Conservation (phyloP, 2,797 vertebrate genomes). For the Anguilla obscura region DNA sequence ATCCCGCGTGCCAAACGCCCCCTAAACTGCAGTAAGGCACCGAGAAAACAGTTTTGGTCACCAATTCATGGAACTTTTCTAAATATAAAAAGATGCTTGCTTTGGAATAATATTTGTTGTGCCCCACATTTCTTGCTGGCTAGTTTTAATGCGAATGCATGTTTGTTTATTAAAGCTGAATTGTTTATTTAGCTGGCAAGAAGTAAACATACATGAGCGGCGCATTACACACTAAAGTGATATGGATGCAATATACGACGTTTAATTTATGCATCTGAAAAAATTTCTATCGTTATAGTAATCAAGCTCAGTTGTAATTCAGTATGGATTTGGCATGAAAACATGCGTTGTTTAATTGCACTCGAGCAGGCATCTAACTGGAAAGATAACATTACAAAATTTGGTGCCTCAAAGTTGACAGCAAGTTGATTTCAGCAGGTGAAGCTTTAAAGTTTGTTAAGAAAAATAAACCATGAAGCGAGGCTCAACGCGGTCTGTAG, state of each 20-base stretch:
- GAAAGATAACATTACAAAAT: neutral
- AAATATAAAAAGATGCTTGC: neutral
- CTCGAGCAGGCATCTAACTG: neutral
- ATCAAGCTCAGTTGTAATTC: neutral
- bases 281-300: neutral
- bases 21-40: constrained; percentile 7
- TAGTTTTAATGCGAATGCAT: neutral
- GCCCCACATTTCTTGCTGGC: neutral
- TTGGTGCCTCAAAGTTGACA: neutral
- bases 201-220: neutral
- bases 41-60: neutral
- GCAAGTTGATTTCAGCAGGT: neutral
- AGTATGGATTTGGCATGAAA: neutral
- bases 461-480: neutral
- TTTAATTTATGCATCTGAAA: neutral
- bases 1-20: constrained; percentile 15
- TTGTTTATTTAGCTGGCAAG: neutral
- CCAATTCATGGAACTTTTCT: constrained; percentile 17
- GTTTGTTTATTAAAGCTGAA: neutral
- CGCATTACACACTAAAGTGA: neutral
- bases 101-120: neutral
- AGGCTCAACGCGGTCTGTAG: neutral
- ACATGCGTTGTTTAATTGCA: neutral
- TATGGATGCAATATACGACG: neutral
- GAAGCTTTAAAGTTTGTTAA: neutral